Conservation (phyloP, 2,113 vertebrate species). For the Onychorhynchus coronatus region DNA sequence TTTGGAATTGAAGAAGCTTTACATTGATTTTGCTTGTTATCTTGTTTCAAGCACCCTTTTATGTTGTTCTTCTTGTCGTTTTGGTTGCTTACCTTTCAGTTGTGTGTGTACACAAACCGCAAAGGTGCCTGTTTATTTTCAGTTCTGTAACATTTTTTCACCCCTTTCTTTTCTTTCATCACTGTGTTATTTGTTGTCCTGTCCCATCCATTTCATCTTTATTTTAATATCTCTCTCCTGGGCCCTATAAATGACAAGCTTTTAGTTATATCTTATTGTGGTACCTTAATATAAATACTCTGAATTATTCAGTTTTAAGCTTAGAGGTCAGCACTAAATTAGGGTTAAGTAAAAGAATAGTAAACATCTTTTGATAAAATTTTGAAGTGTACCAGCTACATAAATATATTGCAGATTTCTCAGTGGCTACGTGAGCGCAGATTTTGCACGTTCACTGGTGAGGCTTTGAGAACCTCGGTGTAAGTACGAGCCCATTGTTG, state of each 20-base stretch:
- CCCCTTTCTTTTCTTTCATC: background rate
- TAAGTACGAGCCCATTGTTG: background rate
- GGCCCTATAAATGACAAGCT: background rate
- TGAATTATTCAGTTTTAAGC: background rate
- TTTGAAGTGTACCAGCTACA: background rate
- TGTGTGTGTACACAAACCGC: background rate
- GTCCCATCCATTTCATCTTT: background rate
- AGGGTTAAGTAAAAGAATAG: background rate
- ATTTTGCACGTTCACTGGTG: background rate
- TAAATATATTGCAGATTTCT: background rate
- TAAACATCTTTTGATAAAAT: background rate
- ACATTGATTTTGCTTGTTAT: background rate
- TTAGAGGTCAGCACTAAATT: background rate
- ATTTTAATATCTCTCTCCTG: background rate
- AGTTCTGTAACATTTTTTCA: background rate
- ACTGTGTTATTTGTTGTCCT: background rate
- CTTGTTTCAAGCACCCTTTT: background rate
- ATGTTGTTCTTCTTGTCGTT: background rate
- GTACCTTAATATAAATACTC: background rate
- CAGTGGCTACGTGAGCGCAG: accelerated
- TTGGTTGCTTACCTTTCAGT: background rate
- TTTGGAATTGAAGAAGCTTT: background rate
- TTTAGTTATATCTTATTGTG: background rate
- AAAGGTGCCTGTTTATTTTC: background rate
- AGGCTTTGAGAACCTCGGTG: background rate